These are phyloP conservation scores for Eumeta japonica DNA, from an alignment of 1,140 invertebrate species.

Conservation along the genomic window DNA sequence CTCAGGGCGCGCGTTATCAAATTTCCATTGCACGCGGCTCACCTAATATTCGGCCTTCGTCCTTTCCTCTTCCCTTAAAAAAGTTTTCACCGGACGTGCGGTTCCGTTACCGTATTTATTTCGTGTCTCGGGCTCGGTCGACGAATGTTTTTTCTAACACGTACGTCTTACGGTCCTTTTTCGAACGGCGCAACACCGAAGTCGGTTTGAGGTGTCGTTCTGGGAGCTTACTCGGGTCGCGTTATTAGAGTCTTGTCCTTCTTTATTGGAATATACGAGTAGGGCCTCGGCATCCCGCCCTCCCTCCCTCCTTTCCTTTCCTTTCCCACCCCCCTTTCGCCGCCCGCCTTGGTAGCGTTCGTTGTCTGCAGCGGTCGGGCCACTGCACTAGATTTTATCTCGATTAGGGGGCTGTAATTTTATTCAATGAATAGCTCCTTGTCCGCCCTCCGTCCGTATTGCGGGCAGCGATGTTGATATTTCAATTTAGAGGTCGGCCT, in stretches of 20 bases:
- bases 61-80: conserved; percentile 19
- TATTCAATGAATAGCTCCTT: too few relatives aligned
- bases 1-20: conserved; percentile 20
- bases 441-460: too few relatives aligned
- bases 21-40: conserved; percentile 24
- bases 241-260: conserved; percentile 34
- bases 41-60: conserved; percentile 26
- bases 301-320: conserved; percentile 6
- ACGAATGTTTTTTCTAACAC: not conserved
- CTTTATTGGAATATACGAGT: conserved; percentile 34
- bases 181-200: not conserved
- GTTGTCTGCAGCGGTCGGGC: too few relatives aligned
- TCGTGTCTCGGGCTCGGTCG: conserved; percentile 8
- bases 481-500: too few relatives aligned
- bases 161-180: conserved; percentile 12
- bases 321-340: too few relatives aligned
- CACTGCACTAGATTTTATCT: too few relatives aligned
- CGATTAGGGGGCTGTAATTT: too few relatives aligned
- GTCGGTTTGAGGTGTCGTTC: conserved; percentile 28
- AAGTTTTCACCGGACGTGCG: conserved; percentile 29
- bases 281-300: conserved; percentile 11
- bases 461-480: too few relatives aligned
- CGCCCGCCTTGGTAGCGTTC: too few relatives aligned
- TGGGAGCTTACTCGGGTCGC: conserved; percentile 28
- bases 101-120: conserved; percentile 30